phyloP scores from a whole-genome alignment of 2,797 vertebrate genomes.

The Buceros bicornis region DNA sequence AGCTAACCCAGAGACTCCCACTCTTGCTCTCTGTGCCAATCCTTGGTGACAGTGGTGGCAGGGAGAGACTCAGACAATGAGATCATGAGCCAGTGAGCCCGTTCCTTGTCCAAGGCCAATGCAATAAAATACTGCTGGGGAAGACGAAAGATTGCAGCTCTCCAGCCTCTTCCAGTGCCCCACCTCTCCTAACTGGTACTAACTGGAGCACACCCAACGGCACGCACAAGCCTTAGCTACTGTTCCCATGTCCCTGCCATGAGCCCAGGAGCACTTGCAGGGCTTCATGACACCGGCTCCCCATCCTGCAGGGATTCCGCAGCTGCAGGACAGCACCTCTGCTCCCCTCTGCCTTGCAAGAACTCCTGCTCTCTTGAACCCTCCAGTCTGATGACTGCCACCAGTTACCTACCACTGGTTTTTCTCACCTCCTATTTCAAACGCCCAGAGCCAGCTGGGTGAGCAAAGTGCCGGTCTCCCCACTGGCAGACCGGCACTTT shows the following conservation, averaged over 20 bases:
- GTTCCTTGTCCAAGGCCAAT: not conserved
- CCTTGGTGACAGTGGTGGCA: not conserved
- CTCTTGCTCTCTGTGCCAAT: not conserved
- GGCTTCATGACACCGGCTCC: fast-evolving
- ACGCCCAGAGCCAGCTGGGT: not conserved
- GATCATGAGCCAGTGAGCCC: not conserved
- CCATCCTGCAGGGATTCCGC: not conserved
- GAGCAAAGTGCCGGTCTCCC: not conserved
- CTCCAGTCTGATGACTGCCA: not conserved
- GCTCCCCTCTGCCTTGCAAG: not conserved
- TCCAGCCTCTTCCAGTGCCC: not conserved
- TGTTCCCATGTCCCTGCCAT: not conserved
- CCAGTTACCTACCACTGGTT: not conserved
- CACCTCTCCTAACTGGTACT: not conserved
- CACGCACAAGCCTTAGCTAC: not conserved
- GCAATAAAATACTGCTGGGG: not conserved
- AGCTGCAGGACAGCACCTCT: not conserved
- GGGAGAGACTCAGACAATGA: not conserved
- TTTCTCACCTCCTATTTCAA: not conserved
- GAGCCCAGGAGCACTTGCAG: not conserved
- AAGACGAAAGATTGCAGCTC: not conserved
- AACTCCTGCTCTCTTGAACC: not conserved
- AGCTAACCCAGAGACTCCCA: not conserved
- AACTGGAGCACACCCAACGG: not conserved
- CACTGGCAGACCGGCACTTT: fast-evolving